Evolutionary conservation across 2,113 vertebrate genomes (phyloP), one percentile per base, ranked within the genome.

Genomic region (Platanista minor): DNA sequence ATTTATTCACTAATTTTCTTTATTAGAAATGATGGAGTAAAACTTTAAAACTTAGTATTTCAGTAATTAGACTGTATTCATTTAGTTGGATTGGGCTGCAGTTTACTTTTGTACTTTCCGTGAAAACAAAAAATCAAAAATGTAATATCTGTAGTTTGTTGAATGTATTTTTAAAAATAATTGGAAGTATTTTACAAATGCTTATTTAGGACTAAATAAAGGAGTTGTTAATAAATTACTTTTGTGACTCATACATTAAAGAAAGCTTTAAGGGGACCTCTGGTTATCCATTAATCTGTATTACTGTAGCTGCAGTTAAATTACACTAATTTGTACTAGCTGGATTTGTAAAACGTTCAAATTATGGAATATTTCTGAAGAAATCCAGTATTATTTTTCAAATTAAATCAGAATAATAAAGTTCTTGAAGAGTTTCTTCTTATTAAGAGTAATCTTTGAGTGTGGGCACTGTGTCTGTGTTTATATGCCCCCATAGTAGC

Each of bases 301-400:
- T 90, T 91, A 83, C 39, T 87, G 25, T 46, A 46, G 49, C 67
- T 78, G 18, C 27, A 86, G n/a, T 87, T 85, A 89, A 93, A 62
- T 64, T 84, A 72, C 20, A 61, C 23, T 86, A 54, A 86, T 62
- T 91, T 91, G 18, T 39, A 64, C 82, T 95, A 88, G 80, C 31
- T 20, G 23, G 57, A 67, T 96, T 91, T 96, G 81, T 82, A 9
- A 95, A 66, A 85, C 57, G 29, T 91, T 97, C 39, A 90, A 72
- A 71, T 82, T 84, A 77, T 82, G 21, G 21, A 87, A 64, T 96
- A 52, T 39, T 90, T 94, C 59, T 91, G n/a, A 91, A 67, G 67
- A 96, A 97, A 92, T 66, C 21, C 46, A 94, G 20, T 95, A 78
- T 80, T 97, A 67, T 81, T 82, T 96, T 94, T 27, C 36, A 54